Base-by-base conservation (phyloP, 2,888 invertebrate genomes). In the Tiphia femorata region DNA sequence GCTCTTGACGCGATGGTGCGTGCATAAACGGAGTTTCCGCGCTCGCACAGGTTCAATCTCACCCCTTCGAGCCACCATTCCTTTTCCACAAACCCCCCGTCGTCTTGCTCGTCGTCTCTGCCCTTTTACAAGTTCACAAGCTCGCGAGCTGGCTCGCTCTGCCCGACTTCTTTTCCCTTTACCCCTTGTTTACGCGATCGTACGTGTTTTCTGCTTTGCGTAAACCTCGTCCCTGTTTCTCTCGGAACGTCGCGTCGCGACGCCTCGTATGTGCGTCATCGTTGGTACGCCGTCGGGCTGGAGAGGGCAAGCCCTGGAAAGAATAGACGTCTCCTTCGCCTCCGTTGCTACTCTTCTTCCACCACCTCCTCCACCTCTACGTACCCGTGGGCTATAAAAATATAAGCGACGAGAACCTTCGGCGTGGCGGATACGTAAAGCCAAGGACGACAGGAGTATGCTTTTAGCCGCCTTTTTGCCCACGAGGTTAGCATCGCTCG, bases 401-500 rank as follows among this genome's bases (percentile, higher is more conserved):
- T 78, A 72, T 69, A 64, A 59, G 55, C 64, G n/a, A n/a, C n/a
- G 58, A 38, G 53, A 62, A 50, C 55, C 66, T 57, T 62, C 49
- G 57, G 57, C 33, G 33, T 33, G 33, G n/a, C 20, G 62, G 50
- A 59, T 53, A 50, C 66, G 60, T 70, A 73, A 77, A 74, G 69
- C 73, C 67, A 73, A 77, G 67, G 70, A 72, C 70, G 71, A 78
- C 76, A 75, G 74, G 72, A 72, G 73, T 77, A 77, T 78, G 79
- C 77, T 77, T 72, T 77, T 68, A 78, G 70, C 67, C 58, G 58
- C 65, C 66, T 70, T 70, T 64, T 60, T 62, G 64, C 59, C 62
- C 59, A 58, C 51, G 53, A 60, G 63, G 51, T 49, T 59, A 57
- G 57, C 57, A 58, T 49, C 52, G 49, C 50, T 43, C 42, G 51